phyloP scores from a whole-genome alignment of 1,140 invertebrate genomes.

The Drosophila serrata region DNA sequence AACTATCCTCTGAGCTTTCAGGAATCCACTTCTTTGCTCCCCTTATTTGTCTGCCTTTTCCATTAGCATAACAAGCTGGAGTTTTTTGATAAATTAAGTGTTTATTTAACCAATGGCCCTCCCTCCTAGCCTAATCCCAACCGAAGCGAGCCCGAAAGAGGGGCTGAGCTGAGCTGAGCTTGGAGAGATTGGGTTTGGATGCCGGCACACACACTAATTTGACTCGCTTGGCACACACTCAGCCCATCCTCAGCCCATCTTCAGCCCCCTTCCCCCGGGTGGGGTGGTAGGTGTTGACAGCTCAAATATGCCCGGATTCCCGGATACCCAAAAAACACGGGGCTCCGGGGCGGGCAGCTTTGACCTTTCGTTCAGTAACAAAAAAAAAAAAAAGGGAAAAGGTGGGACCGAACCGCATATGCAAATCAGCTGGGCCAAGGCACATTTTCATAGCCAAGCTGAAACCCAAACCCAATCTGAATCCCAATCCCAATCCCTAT shows the following conservation, averaged over 20 bases:
- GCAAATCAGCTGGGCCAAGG: constrained; percentile 63
- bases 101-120: constrained; percentile 73
- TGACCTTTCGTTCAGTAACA: constrained; percentile 53
- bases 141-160: constrained; percentile 6
- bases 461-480: constrained; percentile 3
- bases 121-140: constrained; percentile 41
- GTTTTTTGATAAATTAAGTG: constrained; percentile 80
- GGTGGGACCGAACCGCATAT: constrained; percentile 61
- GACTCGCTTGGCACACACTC: constrained; percentile 47
- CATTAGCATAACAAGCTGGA: constrained; percentile 79
- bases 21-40: neutral
- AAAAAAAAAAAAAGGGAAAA: constrained; percentile 31
- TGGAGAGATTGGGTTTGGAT: constrained; percentile 12
- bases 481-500: constrained; percentile 26
- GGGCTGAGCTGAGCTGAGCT: neutral
- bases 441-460: constrained; percentile 10
- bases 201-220: constrained; percentile 51
- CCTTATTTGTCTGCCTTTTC: constrained; percentile 32
- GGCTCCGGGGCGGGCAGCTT: constrained; percentile 32
- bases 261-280: neutral
- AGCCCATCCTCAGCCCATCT: neutral
- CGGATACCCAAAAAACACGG: constrained; percentile 11
- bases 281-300: constrained; percentile 68
- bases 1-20: neutral
- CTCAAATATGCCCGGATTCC: constrained; percentile 63